A percentile compares a stretch with the other conserved stretches of the same genome.
Evolutionary conservation across 2,888 invertebrate species (phyloP).

Genomic region (Salticus scenicus): DNA sequence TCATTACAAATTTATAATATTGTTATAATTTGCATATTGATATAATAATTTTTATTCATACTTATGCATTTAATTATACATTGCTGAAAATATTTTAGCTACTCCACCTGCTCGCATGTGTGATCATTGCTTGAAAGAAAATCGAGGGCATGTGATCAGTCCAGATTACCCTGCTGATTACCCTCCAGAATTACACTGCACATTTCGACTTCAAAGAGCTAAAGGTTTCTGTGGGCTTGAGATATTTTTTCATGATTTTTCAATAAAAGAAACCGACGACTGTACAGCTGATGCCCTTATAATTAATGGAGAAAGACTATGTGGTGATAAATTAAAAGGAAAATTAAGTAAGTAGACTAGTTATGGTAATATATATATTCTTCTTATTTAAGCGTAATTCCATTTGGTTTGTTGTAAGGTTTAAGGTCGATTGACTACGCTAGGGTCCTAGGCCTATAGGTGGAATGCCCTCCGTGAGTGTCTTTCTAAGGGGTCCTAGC

Average conservation of each 20-base stretch:
- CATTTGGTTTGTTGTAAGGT: too few species aligned
- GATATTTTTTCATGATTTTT: slow-evolving; percentile 72
- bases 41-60: too few species aligned
- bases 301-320: slow-evolving; percentile 71
- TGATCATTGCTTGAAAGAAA: slow-evolving; percentile 71
- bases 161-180: slow-evolving; percentile 71
- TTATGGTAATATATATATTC: too few species aligned
- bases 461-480: too few species aligned
- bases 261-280: slow-evolving; percentile 64
- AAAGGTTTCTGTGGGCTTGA: slow-evolving; percentile 72
- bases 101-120: slow-evolving; percentile 69
- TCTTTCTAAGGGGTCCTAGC: too few species aligned
- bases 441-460: too few species aligned
- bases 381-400: too few species aligned
- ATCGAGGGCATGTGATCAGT: slow-evolving; percentile 71
- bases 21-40: too few species aligned
- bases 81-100: too few species aligned
- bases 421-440: too few species aligned
- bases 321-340: slow-evolving; percentile 67
- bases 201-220: slow-evolving; percentile 69
- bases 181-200: slow-evolving; percentile 63
- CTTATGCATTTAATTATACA: too few species aligned
- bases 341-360: slow-evolving; percentile 44
- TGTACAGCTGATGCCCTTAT: slow-evolving; percentile 72
- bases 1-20: too few species aligned